Conservation (phyloP, 53 echinoderm and acorn worm genomes). For the Astropecten irregularis region DNA sequence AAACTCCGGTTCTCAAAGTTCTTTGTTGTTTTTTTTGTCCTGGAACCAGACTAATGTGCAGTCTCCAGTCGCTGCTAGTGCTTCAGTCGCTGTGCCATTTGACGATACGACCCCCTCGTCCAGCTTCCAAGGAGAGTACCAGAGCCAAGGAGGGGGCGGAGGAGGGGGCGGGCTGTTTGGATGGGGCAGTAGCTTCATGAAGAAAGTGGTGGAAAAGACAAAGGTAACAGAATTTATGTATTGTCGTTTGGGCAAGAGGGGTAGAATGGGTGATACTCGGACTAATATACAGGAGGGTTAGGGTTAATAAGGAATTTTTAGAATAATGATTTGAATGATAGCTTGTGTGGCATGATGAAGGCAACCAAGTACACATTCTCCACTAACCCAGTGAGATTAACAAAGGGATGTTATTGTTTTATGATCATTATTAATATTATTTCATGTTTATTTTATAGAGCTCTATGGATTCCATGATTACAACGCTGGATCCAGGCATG, state of each 20-base stretch:
- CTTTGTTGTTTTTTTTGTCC: no score
- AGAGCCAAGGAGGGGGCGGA: slow-evolving; percentile 28
- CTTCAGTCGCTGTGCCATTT: slow-evolving; percentile 5
- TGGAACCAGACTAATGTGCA: no score
- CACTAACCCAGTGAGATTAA: no score
- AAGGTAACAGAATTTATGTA: slow-evolving; percentile 89
- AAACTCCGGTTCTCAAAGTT: no score
- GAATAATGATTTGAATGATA: no score
- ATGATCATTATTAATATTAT: not conserved
- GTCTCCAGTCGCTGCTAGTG: no score
- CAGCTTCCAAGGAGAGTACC: slow-evolving; percentile 47
- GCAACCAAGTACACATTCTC: no score
- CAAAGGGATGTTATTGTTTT: no score
- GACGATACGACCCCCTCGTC: slow-evolving; percentile 34
- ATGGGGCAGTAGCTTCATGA: slow-evolving; percentile 88
- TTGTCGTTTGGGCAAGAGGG: not conserved
- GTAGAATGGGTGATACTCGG: no score
- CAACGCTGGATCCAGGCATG: slow-evolving; percentile 99
- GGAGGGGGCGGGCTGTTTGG: slow-evolving; percentile 76
- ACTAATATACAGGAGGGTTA: no score
- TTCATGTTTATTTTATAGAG: slow-evolving; percentile 48
- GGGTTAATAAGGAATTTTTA: not conserved
- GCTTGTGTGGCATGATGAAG: no score
- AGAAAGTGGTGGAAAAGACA: slow-evolving; percentile 92
- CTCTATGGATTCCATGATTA: slow-evolving; percentile 92